Conservation (phyloP, 2,888 invertebrate genomes). For the Teleogryllus oceanicus region DNA sequence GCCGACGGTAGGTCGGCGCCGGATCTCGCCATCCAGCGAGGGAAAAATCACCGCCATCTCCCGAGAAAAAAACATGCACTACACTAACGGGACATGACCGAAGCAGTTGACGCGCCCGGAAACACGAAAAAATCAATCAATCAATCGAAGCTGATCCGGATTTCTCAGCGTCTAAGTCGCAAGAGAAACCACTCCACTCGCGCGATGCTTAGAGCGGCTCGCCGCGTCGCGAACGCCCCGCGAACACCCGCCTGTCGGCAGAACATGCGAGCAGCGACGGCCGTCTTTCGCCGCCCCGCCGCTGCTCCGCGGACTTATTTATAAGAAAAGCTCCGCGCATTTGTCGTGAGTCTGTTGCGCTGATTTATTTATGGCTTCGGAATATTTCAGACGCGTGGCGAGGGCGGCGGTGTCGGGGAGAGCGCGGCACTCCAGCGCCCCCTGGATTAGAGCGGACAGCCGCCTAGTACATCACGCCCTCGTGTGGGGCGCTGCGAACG, state of each 20-base stretch:
- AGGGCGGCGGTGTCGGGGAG: not conserved
- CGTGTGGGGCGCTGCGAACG: not conserved
- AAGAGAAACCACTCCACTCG: no score
- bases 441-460: not conserved
- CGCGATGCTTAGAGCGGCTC: no score
- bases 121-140: no score
- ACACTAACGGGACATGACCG: no score
- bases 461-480: not conserved
- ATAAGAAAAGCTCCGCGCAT: conserved; percentile 18
- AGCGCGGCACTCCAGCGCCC: not conserved
- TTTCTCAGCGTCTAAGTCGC: no score
- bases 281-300: not conserved
- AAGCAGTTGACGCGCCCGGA: no score
- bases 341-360: conserved; percentile 9
- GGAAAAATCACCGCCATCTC: no score
- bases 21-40: no score
- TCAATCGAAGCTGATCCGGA: no score
- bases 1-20: no score
- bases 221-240: no score
- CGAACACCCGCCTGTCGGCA: not conserved
- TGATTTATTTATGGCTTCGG: conserved; percentile 10
- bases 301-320: not conserved
- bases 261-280: conserved; percentile 18
- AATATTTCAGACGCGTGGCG: not conserved
- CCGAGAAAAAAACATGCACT: no score